A percentile compares a stretch with the other conserved stretches of the same genome.
phyloP scores from a whole-genome alignment of 2,113 vertebrate genomes.

The Megalops atlanticus region DNA sequence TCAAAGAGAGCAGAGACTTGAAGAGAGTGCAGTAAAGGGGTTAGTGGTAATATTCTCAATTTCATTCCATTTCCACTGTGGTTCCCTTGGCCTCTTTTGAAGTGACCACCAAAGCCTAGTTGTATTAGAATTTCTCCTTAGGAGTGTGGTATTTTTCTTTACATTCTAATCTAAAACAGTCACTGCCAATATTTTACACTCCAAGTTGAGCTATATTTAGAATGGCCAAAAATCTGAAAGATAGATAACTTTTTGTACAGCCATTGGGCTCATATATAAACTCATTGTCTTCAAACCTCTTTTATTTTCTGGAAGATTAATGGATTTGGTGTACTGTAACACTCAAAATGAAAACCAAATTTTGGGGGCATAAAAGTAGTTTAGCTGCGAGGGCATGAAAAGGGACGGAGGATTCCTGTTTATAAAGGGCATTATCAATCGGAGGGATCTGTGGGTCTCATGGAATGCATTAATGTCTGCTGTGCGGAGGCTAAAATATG shows the following conservation, averaged over 20 bases:
- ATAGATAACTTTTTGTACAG: background rate
- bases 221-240: background rate
- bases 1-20: too few relatives aligned
- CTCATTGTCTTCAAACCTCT: background rate
- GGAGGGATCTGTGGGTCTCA: background rate
- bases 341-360: background rate
- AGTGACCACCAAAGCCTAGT: background rate
- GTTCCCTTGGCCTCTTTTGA: background rate
- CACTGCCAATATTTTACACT: background rate
- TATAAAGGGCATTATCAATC: slow-evolving; percentile 27
- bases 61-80: background rate
- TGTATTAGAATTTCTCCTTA: background rate
- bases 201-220: background rate
- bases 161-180: background rate
- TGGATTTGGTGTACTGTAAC: slow-evolving; percentile 7
- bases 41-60: background rate
- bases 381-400: slow-evolving; percentile 11
- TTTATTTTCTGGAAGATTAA: background rate
- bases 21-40: too few relatives aligned
- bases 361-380: background rate
- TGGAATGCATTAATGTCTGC: slow-evolving; percentile 23
- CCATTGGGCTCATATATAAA: background rate
- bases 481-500: slow-evolving; percentile 3
- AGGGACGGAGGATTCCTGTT: slow-evolving; percentile 24
- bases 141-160: background rate